Evolutionary conservation across 2,888 invertebrate species (phyloP).

Genomic region (Hybos culiciformis): DNA sequence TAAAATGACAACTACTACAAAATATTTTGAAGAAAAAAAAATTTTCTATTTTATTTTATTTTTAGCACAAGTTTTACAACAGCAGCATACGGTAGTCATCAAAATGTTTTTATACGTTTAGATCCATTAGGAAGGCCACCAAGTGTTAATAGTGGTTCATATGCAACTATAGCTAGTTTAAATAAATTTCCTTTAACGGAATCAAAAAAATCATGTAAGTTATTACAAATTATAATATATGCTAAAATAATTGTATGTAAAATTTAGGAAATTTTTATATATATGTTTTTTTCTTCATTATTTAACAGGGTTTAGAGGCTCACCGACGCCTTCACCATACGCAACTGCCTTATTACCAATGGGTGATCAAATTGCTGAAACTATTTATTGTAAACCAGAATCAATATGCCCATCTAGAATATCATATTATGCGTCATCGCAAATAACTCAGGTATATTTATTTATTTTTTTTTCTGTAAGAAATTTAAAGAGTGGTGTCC

Average conservation of each 20-base stretch:
- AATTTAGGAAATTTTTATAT: not conserved
- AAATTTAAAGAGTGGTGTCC: no score
- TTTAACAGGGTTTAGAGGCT: conserved; percentile 29
- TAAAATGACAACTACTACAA: no score
- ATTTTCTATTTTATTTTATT: no score
- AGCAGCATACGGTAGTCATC: conserved; percentile 59
- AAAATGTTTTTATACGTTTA: conserved; percentile 60
- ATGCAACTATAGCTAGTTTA: conserved; percentile 70
- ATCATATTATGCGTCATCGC: conserved; percentile 60
- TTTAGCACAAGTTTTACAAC: conserved; percentile 42
- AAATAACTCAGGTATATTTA: conserved; percentile 47
- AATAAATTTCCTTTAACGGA: conserved; percentile 52
- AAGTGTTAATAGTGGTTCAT: conserved; percentile 63
- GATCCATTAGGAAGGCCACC: conserved; percentile 59
- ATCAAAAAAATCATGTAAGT: conserved; percentile 33
- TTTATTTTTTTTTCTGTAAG: no score
- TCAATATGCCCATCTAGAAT: conserved; percentile 40
- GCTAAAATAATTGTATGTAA: no score
- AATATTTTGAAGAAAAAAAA: no score
- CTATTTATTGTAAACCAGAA: conserved; percentile 47
- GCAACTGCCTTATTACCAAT: conserved; percentile 48
- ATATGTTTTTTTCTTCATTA: not conserved
- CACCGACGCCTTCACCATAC: conserved; percentile 52
- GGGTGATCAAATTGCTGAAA: conserved; percentile 32
- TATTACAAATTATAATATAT: conserved; percentile 30